phyloP scores from a whole-genome alignment of 2,113 vertebrate genomes.

The Orientallactaga bullata region DNA sequence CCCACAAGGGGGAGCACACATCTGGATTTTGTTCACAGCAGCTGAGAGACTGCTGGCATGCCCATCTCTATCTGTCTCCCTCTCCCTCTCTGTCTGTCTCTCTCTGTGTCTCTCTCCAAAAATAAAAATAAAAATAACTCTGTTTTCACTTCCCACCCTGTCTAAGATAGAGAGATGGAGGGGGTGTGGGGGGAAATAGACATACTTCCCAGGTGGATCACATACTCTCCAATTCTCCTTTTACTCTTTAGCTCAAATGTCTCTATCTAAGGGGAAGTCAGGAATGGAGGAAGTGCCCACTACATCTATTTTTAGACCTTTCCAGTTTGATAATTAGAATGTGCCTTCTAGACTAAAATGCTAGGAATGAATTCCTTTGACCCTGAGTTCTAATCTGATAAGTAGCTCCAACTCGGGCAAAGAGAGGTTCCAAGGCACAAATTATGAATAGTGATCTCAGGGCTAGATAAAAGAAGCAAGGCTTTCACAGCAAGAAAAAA shows the following conservation, averaged over 20 bases:
- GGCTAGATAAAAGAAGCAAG: neutral
- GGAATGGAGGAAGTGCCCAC: neutral
- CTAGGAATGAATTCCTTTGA: neutral
- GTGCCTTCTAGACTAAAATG: neutral
- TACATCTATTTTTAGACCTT: neutral
- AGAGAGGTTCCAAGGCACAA: neutral
- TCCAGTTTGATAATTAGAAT: neutral
- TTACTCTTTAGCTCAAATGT: neutral
- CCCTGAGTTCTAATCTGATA: neutral
- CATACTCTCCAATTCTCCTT: neutral
- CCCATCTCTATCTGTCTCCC: too few relatives aligned
- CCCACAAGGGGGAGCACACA: too few relatives aligned
- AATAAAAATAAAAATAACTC: too few relatives aligned
- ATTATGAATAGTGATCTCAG: neutral
- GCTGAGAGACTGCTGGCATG: too few relatives aligned
- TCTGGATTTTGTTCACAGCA: too few relatives aligned
- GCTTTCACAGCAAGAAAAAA: neutral
- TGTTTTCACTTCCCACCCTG: neutral
- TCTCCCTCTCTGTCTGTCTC: too few relatives aligned
- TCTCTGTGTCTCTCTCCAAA: too few relatives aligned
- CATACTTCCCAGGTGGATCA: too few relatives aligned
- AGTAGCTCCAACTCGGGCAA: neutral
- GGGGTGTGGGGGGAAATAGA: neutral
- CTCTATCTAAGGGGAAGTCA: neutral
- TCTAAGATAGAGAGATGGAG: neutral